Base-by-base conservation (phyloP, 2,888 invertebrate genomes). In the Leptarthrus brevirostris region DNA sequence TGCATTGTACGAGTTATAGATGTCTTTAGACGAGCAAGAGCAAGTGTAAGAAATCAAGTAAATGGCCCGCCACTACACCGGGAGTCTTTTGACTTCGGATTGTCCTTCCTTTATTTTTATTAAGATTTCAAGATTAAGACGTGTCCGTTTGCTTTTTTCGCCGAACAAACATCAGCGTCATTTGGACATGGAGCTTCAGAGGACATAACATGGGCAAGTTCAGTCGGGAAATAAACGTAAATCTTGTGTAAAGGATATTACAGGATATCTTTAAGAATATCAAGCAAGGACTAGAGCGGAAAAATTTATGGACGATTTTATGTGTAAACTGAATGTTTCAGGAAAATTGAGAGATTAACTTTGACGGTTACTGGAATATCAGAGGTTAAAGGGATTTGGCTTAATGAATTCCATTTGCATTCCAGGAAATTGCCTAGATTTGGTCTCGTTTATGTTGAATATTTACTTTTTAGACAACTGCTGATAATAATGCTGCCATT, bases 281-380 rank as follows among this genome's bases (percentile, higher is more conserved):
- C 44, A 14, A 44, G 24, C 40, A n/a, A 22, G 10, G 64, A 14
- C 26, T 64, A 16, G 12, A 24, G 44, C 20, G 44, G 64, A 64
- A 64, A 64, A 64, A 64, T 64, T 64, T 64, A 64, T 64, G 20
- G 40, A 36, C 47, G 14, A 44, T 64, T 64, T 64, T 64, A 58
- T 58, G 58, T 36, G 36, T 18, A 58, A 36, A 58, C 36, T 10
- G 22, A 58, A 58, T 36, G 58, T 58, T 36, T 18, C 58, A 36
- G 36, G 36, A 58, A 58, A 58, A 58, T 58, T 58, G 58, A 58
- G 58, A 58, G 58, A 58, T 58, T 58, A 58, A 58, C 58, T 36
- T 12, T 58, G 16, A 18, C 40, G 58, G 58, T 16, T 58, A 16
- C 16, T 30, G 58, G 58, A 34, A 12, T 14, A 36, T 6, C 18